phyloP scores from a whole-genome alignment of 2,797 vertebrate species.

The Sorex maritimensis region DNA sequence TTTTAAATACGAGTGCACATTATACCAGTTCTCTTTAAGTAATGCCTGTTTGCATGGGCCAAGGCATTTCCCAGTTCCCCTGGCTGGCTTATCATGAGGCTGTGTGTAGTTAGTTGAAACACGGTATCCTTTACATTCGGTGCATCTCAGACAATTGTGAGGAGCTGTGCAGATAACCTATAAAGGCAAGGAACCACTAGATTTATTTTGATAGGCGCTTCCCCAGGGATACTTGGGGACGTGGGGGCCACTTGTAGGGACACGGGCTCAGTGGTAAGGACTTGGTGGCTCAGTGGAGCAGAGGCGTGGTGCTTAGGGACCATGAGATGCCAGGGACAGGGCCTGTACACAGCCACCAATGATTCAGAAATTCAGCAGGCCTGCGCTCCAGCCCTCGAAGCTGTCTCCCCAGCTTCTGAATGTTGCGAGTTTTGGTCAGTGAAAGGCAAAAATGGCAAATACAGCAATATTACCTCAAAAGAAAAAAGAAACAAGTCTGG shows the following conservation, averaged over 20 bases:
- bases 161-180: neutral
- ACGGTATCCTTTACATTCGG: neutral
- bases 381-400: too few relatives aligned
- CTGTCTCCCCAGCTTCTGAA: neutral
- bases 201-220: neutral
- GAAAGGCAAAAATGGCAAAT: constrained; percentile 12
- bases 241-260: too few relatives aligned
- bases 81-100: neutral
- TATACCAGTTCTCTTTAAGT: neutral
- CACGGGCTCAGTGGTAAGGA: too few relatives aligned
- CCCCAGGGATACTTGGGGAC: too few relatives aligned
- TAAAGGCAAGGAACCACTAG: neutral
- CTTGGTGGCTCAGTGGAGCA: too few relatives aligned
- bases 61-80: neutral
- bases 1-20: neutral
- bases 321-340: too few relatives aligned
- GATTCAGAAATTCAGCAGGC: too few relatives aligned
- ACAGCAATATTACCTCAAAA: neutral
- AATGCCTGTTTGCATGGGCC: neutral
- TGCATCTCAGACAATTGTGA: neutral
- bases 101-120: neutral
- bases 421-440: neutral
- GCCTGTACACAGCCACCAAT: too few relatives aligned
- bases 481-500: neutral
- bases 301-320: too few relatives aligned